Evolutionary conservation across 2,113 vertebrate genomes (phyloP), one percentile per base, ranked within the genome.

Genomic region (Neopipo cinnamomea): DNA sequence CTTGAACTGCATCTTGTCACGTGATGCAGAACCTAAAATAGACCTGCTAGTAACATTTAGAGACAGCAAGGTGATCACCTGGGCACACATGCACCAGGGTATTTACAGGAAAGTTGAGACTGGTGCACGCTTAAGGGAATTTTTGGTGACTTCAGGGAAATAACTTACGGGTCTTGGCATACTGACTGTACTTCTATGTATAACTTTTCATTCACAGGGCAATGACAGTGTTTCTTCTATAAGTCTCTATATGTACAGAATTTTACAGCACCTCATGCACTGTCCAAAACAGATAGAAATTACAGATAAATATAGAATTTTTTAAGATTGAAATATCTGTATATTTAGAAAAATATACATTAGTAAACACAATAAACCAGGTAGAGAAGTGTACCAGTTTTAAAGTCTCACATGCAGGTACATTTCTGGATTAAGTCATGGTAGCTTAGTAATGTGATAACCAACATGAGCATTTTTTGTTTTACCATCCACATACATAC

Each of bases 331-430:
- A 96, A 96, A 89, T 96, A 97, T 91, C 76, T 94, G 93, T 92
- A 91, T 96, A 95, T 95, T 96, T 97, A 96, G 85, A 96, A 97
- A 97, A 96, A 96, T 96, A 96, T 96, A 84, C 95, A 96, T 96
- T 96, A 96, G 85, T 96, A 96, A 96, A 96, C 95, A 96, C 95
- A 91, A 89, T 55, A 83, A 96, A 94, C 72, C 90, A 91, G 90
- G 90, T 91, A 78, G 93, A 92, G 92, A 95, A 86, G 92, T 91
- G 95, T 93, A 94, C 82, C 83, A n/a, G 82, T 96, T 94, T 88
- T 94, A 65, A 86, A 90, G 56, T 75, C 90, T 84, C 90, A 96
- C 95, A 94, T 96, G 95, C 95, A 93, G 91, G 89, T 96, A 90
- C 88, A 84, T 88, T 93, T 93, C 95, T 91, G 92, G 85, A 80